Percentiles rank a stretch among this genome's conserved stretches.
These are phyloP conservation scores for Larimichthys crocea DNA, from an alignment of 2,113 vertebrate species.

Conservation along the genomic window DNA sequence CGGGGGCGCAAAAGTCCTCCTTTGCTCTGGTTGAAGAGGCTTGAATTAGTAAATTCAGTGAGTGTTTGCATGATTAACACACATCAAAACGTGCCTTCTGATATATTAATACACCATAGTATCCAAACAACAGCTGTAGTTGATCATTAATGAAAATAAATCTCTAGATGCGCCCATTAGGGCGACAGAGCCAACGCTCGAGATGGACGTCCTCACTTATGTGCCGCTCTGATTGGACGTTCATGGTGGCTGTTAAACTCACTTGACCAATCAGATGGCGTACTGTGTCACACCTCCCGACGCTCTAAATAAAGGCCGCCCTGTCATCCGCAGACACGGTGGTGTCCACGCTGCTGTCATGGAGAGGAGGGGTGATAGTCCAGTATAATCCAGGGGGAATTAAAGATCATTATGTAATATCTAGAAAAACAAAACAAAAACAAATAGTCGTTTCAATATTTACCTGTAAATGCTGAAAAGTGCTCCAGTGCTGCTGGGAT, in stretches of 20 bases:
- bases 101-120: not conserved
- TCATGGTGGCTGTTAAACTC: conserved; percentile 57
- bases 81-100: not conserved
- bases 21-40: not conserved
- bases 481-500: not conserved
- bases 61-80: not conserved
- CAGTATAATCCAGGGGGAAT: not conserved
- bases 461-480: not conserved
- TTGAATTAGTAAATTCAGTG: not conserved
- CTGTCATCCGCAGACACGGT: conserved; percentile 12
- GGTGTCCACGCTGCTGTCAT: conserved; percentile 47
- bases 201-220: conserved; percentile 28
- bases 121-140: conserved; percentile 37
- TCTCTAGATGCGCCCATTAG: conserved; percentile 53
- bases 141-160: conserved; percentile 39
- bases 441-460: not conserved
- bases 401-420: not conserved
- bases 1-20: conserved; percentile 49
- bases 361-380: not conserved
- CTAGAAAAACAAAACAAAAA: not conserved
- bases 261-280: conserved; percentile 61
- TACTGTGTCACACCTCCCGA: conserved; percentile 81
- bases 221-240: conserved; percentile 60
- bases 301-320: conserved; percentile 62
- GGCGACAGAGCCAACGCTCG: conserved; percentile 26